Percentiles rank a stretch among this genome's conserved stretches.
These are phyloP conservation scores for Agrochola lychnidis DNA, from an alignment of 2,888 invertebrate genomes.

Conservation along the genomic window DNA sequence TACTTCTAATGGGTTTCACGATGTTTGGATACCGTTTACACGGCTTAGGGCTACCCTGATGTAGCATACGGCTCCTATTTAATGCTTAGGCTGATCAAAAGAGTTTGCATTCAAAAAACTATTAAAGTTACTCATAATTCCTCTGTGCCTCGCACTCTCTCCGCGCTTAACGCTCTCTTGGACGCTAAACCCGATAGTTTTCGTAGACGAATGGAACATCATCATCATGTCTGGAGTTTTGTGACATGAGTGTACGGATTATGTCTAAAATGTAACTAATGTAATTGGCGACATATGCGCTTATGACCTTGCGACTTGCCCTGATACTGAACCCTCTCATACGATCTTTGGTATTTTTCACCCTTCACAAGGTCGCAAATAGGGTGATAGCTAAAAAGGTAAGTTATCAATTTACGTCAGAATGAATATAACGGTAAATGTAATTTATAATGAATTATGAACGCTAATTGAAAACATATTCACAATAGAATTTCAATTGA, in stretches of 20 bases:
- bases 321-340: conserved; percentile 3
- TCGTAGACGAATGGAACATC: background rate
- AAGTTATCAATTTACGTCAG: too few species aligned
- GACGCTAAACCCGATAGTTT: too few species aligned
- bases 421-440: background rate
- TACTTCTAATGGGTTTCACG: background rate
- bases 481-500: conserved; percentile 8
- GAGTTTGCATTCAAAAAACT: background rate
- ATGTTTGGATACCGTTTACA: background rate
- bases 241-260: background rate
- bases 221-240: background rate
- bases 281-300: background rate
- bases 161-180: background rate
- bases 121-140: background rate
- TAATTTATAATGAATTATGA: conserved; percentile 7
- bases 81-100: background rate
- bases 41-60: background rate
- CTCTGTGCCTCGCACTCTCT: background rate
- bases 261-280: background rate
- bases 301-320: conserved; percentile 9
- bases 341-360: background rate
- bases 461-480: conserved; percentile 11
- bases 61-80: background rate
- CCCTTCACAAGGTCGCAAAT: background rate
- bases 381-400: too few species aligned